These are phyloP conservation scores for Chironomus tepperi DNA, from an alignment of 1,140 invertebrate species.

Conservation along the genomic window DNA sequence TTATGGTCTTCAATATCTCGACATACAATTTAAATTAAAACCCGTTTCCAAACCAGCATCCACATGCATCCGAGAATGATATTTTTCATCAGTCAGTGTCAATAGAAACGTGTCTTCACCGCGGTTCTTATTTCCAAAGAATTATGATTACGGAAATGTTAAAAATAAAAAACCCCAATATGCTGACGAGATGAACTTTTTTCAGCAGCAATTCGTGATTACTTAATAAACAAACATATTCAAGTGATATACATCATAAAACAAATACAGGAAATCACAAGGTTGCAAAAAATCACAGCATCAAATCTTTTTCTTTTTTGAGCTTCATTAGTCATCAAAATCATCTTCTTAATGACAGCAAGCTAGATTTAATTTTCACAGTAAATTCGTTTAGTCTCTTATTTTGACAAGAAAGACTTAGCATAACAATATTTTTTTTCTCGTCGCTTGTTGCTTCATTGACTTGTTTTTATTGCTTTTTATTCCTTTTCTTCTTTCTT, in stretches of 20 bases:
- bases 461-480: neutral
- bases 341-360: neutral
- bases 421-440: conserved; percentile 7
- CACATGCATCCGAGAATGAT: no score
- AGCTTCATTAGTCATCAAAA: conserved; percentile 6
- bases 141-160: no score
- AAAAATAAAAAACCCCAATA: no score
- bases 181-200: no score
- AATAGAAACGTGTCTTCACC: no score
- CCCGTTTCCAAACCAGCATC: no score
- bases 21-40: no score
- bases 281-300: neutral
- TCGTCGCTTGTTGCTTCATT: conserved; percentile 11
- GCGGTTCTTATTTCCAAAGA: no score
- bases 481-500: neutral
- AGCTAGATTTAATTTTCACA: no score
- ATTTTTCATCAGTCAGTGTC: no score
- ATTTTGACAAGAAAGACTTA: neutral
- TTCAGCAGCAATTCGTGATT: neutral
- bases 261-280: neutral
- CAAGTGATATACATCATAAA: neutral
- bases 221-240: neutral
- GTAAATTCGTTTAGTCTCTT: neutral
- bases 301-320: neutral
- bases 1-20: no score